Conservation (phyloP, 2,113 vertebrate species). For the Phyllostomus discolor region DNA sequence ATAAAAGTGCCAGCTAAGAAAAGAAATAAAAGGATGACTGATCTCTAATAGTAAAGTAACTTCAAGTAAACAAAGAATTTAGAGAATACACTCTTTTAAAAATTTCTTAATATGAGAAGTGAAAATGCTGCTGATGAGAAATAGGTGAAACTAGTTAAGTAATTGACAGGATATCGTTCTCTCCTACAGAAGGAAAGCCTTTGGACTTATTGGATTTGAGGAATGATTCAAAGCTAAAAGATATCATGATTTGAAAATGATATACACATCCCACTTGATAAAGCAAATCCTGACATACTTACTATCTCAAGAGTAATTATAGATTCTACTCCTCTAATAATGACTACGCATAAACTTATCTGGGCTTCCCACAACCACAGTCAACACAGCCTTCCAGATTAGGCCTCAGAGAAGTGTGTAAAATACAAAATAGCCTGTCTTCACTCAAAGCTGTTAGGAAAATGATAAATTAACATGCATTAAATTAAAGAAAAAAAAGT, state of each 20-base stretch:
- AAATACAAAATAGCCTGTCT: not conserved
- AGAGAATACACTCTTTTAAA: not conserved
- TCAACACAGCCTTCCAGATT: not conserved
- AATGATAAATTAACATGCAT: not conserved
- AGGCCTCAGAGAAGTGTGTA: not conserved
- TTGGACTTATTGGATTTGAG: not conserved
- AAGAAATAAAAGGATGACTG: not conserved
- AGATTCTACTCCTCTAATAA: not conserved
- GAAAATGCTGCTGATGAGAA: not conserved
- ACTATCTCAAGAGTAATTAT: not conserved
- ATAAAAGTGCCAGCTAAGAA: not conserved
- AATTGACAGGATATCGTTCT: not conserved
- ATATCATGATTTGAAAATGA: not conserved
- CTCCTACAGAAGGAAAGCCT: not conserved
- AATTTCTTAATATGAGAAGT: not conserved
- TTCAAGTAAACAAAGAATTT: not conserved
- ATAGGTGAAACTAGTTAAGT: not conserved
- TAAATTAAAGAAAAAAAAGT: not conserved
- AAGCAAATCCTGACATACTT: not conserved
- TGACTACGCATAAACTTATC: not conserved
- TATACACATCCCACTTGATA: not conserved
- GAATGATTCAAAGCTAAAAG: not conserved
- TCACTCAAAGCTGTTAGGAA: not conserved
- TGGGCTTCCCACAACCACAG: not conserved
- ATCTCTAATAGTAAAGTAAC: not conserved